Evolutionary conservation across 2,888 invertebrate genomes (phyloP), one percentile per base, ranked within the genome.

Genomic region (Rhagophthalmus giganteus): DNA sequence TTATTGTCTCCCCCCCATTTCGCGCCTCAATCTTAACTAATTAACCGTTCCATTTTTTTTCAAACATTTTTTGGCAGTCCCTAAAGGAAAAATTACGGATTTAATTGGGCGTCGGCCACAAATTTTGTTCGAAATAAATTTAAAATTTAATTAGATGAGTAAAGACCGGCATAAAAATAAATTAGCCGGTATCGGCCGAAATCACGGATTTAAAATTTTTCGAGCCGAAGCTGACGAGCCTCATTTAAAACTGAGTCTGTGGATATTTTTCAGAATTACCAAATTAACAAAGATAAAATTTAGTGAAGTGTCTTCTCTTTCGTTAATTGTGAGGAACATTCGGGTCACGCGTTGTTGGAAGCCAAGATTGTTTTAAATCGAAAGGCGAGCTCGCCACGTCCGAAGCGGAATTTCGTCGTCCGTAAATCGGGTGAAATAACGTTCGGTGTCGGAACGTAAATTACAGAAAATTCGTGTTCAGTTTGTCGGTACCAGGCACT

Each of bases 241-340:
- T 54, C 48, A 57, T 57, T 57, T 57, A 54, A 50, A 54, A 31
- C 15, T 10, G 28, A 45, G 39, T 11, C 24, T 35, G 12, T 33
- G 46, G 37, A 25, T 48, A 41, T 39, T 57, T 50, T 46, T 40
- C 12, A 33, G 45, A 42, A 51, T 54, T 44, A 57, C 57, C 57
- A 54, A 57, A 57, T 57, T 57, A 57, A 54, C 57, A 38, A 33
- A 46, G 54, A 46, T 57, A 42, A 57, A 57, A 54, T 57, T 56
- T 56, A 54, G 54, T 54, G 50, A 40, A 32, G 52, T n/a, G n/a
- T 16, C 51, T 54, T 54, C 51, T 57, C 40, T 51, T 54, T 39
- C 42, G 57, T 57, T 57, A 57, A 57, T 57, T 57, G 57, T 57
- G 57, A 39, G 42, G 57, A 57, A 54, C 57, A 53, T 46, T 45